These are phyloP conservation scores for Aspiorhynchus laticeps DNA, from an alignment of 2,113 vertebrate species.

Conservation along the genomic window DNA sequence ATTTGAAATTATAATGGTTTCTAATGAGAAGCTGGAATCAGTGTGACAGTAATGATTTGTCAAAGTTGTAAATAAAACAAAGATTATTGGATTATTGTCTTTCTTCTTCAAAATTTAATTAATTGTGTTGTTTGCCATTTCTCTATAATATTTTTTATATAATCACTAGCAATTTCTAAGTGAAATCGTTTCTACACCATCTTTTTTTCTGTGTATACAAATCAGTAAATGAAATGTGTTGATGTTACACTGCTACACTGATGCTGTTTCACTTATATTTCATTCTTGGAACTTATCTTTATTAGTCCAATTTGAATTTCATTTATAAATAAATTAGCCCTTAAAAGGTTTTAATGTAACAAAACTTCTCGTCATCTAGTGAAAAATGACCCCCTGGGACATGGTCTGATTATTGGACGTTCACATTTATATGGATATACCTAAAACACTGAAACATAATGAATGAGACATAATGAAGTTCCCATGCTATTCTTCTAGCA, in stretches of 20 bases:
- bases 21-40: background rate
- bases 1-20: conserved; percentile 11
- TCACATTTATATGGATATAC: background rate
- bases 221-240: background rate
- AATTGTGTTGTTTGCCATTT: background rate
- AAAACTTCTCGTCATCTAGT: background rate
- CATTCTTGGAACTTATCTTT: background rate
- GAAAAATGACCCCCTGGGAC: background rate
- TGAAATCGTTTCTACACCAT: background rate
- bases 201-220: background rate
- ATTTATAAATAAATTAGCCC: background rate
- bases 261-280: background rate
- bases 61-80: background rate
- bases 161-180: too few relatives aligned
- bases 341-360: background rate
- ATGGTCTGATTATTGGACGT: background rate
- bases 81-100: background rate
- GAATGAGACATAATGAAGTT: too few relatives aligned
- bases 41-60: background rate
- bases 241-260: background rate
- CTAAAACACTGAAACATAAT: too few relatives aligned
- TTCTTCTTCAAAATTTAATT: background rate
- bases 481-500: too few relatives aligned
- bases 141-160: too few relatives aligned
- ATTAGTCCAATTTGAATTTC: background rate